Base-by-base conservation (phyloP, 2,797 vertebrate genomes). In the Danio kyathit region DNA sequence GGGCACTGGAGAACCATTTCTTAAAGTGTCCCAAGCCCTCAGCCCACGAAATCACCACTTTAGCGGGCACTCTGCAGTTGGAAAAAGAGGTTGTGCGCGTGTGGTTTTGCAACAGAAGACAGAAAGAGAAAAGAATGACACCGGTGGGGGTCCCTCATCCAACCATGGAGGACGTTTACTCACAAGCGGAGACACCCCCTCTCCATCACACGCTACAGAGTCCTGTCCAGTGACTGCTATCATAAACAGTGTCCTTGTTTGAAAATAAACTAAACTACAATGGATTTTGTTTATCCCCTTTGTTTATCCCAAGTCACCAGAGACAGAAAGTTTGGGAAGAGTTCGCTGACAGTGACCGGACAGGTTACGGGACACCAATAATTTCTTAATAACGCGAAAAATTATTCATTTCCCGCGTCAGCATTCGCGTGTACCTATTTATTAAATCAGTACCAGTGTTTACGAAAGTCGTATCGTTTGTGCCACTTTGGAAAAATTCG, bases 21-120 rank as follows among this genome's bases (percentile, higher is more conserved):
- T 95, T 99, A 92, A 98, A 98, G 94, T 99, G 98, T 89, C 98
- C 97, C 91, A 99, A 99, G 93, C 98, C 98, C 85, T 98, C 98
- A 73, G 97, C 98, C 80, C 98, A 99, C 83, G 97, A 99, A 94
- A 99, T 99, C 96, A 97, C 94, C 86, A 93, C 93, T 90, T 95
- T 99, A 92, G 98, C 98, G 89, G 96, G 97, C 94, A 94, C 95
- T 87, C 96, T 99, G 90, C 98, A 99, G 94, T 93, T 99, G 94
- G 98, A 99, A 92, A 99, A 99, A 89, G 98, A 99, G 96, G 98
- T 99, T 89, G 98, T 99, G 89, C 96, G 98, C 81, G 98, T 99
- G 91, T 99, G 98, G 98, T 99, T 99, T 96, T 99, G 98, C 95
- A 99, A 99, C 96, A 96, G 98, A 94, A 95, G 98, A 95, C 98